A percentile compares a stretch with the other conserved stretches of the same genome.
Conservation (phyloP, 1,140 invertebrate genomes). For the Globodera ellingtonae region DNA sequence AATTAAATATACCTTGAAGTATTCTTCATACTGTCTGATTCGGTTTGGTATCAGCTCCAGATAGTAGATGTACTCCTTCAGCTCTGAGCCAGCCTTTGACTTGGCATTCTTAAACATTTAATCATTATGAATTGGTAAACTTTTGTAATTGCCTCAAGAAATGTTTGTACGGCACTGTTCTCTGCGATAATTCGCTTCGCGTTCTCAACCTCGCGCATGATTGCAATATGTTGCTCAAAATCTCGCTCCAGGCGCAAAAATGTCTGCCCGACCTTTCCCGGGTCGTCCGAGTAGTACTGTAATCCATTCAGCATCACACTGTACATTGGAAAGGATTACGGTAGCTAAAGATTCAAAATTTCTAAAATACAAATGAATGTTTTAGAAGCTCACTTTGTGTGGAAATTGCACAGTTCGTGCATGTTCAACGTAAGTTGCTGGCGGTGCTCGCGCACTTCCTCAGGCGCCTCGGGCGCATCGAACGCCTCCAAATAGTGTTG, state of each 20-base stretch:
- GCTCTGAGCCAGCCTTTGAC: neutral
- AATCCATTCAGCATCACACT: slow-evolving; percentile 89
- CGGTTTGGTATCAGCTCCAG: slow-evolving; percentile 89
- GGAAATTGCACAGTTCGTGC: slow-evolving; percentile 88
- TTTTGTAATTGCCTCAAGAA: slow-evolving; percentile 44
- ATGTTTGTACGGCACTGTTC: slow-evolving; percentile 41
- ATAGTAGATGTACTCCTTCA: slow-evolving; percentile 76
- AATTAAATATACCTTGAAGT: slow-evolving; percentile 79
- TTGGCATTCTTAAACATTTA: neutral
- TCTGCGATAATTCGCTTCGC: slow-evolving; percentile 80
- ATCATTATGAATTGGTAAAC: neutral
- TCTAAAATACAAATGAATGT: neutral
- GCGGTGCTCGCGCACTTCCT: slow-evolving; percentile 79
- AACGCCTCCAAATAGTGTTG: slow-evolving; percentile 80
- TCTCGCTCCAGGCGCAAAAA: slow-evolving; percentile 83
- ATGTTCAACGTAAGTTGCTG: slow-evolving; percentile 87
- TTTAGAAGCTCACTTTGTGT: slow-evolving; percentile 77
- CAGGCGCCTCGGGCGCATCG: slow-evolving; percentile 75
- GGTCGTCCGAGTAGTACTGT: slow-evolving; percentile 86
- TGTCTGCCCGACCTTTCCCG: slow-evolving; percentile 70
- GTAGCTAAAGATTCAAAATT: slow-evolving; percentile 16
- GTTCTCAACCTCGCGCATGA: slow-evolving; percentile 81
- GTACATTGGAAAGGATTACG: slow-evolving; percentile 62
- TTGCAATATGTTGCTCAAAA: slow-evolving; percentile 88
- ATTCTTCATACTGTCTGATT: slow-evolving; percentile 92